A percentile compares a stretch with the other conserved stretches of the same genome.
These are phyloP conservation scores for Fulmarus glacialis DNA, from an alignment of 2,113 vertebrate genomes.

Conservation along the genomic window DNA sequence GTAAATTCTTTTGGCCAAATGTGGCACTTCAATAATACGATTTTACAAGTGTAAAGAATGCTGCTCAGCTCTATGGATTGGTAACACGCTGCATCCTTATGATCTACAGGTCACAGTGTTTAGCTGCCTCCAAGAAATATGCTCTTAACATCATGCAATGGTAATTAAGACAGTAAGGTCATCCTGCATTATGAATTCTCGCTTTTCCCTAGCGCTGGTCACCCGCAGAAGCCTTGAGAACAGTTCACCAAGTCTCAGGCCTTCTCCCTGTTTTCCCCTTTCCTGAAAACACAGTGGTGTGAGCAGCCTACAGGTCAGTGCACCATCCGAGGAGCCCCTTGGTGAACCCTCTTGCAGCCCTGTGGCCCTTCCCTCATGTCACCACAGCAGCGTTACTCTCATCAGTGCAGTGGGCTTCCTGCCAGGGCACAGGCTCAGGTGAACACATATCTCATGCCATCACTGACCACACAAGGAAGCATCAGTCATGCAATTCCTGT, in stretches of 20 bases:
- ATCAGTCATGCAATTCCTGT: background rate
- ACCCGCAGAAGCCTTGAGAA: background rate
- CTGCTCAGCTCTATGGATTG: background rate
- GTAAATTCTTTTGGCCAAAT: background rate
- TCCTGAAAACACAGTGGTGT: background rate
- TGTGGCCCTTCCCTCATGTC: background rate
- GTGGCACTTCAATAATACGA: background rate
- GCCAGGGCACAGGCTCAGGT: background rate
- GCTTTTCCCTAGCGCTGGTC: background rate
- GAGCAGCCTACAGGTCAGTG: background rate
- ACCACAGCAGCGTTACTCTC: background rate
- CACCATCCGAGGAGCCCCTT: rapidly evolving
- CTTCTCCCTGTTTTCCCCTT: background rate
- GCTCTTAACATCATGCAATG: background rate
- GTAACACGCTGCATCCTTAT: rapidly evolving
- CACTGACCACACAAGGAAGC: background rate
- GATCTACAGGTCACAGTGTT: background rate
- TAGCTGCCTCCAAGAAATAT: background rate
- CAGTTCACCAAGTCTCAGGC: background rate
- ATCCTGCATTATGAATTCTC: background rate
- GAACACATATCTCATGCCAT: background rate
- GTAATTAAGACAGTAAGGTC: background rate
- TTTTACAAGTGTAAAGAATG: background rate
- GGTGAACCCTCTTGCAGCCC: background rate
- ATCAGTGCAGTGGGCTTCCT: rapidly evolving